Percentiles rank a stretch among this genome's conserved stretches.
These are phyloP conservation scores for Xiphophorus birchmanni DNA, from an alignment of 2,797 vertebrate species.

Conservation along the genomic window DNA sequence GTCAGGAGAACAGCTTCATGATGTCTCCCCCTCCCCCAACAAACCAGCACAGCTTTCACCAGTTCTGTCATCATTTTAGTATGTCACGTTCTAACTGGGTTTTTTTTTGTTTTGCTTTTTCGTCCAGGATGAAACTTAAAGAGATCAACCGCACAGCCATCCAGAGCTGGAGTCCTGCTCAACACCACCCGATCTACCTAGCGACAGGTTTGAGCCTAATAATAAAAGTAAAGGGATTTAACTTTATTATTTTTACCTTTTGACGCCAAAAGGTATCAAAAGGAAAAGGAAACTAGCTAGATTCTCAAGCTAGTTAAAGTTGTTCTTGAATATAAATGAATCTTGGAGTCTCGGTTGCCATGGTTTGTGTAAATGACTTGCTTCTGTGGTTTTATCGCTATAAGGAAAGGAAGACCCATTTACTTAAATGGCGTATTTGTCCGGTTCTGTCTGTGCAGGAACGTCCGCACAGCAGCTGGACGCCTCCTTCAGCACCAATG, in stretches of 20 bases:
- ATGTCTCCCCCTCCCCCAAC: no score
- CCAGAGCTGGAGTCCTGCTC: constrained; percentile 96
- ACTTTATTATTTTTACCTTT: neutral
- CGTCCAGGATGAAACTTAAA: constrained; percentile 93
- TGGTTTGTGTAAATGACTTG: neutral
- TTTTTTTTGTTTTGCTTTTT: neutral
- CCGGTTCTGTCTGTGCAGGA: constrained; percentile 74
- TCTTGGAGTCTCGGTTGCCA: neutral
- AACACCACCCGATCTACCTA: constrained; percentile 94
- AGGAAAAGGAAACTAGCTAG: no score
- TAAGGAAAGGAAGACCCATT: neutral
- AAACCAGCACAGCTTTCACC: no score
- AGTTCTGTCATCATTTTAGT: no score
- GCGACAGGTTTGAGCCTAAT: constrained; percentile 85
- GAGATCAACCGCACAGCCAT: constrained; percentile 95
- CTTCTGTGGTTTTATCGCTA: neutral
- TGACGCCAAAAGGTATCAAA: neutral
- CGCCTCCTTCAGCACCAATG: constrained; percentile 95
- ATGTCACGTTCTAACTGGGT: no score
- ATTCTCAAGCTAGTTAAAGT: neutral
- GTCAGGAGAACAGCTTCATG: no score
- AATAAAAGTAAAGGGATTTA: no score
- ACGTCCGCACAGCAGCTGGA: constrained; percentile 98
- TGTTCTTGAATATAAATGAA: neutral
- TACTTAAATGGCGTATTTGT: neutral